Evolutionary conservation across 1,140 invertebrate genomes (phyloP).

Genomic region (Drosophila sturtevanti): DNA sequence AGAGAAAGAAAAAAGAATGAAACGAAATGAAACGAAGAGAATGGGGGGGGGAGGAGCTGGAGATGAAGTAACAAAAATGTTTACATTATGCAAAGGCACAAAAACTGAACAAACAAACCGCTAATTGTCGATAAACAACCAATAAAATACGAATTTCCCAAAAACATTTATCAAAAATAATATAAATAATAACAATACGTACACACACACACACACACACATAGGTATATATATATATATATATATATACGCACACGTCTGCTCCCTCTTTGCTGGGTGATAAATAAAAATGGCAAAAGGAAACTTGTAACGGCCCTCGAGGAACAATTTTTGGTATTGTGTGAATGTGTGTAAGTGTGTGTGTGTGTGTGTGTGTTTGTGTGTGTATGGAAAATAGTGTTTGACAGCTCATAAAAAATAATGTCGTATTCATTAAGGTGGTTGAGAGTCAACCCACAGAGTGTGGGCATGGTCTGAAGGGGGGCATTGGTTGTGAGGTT

Average conservation of each 20-base stretch:
- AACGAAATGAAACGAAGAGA: slow-evolving; percentile 16
- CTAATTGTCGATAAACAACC: slow-evolving; percentile 81
- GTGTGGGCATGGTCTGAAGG: neutral
- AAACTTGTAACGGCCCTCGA: slow-evolving; percentile 48
- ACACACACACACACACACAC: slow-evolving; percentile 45
- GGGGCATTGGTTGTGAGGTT: neutral
- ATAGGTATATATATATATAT: neutral
- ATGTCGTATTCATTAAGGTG: slow-evolving; percentile 79
- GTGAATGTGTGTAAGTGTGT: neutral
- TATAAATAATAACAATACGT: slow-evolving; percentile 80
- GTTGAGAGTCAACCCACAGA: slow-evolving; percentile 31
- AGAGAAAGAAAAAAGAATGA: slow-evolving; percentile 24
- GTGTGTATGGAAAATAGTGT: slow-evolving; percentile 79
- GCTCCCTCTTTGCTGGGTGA: slow-evolving; percentile 44
- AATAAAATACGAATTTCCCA: slow-evolving; percentile 81
- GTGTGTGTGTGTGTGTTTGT: slow-evolving; percentile 20
- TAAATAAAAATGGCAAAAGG: slow-evolving; percentile 76
- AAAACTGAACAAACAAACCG: slow-evolving; percentile 73
- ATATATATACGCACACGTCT: neutral
- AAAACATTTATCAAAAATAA: slow-evolving; percentile 81
- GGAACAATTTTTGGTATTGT: slow-evolving; percentile 25
- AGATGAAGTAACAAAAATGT: slow-evolving; percentile 33
- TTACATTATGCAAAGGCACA: slow-evolving; percentile 55
- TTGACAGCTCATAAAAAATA: slow-evolving; percentile 82
- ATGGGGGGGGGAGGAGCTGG: neutral